Evolutionary conservation across 2,888 invertebrate species (phyloP).

Genomic region (Terebella lapidaria): DNA sequence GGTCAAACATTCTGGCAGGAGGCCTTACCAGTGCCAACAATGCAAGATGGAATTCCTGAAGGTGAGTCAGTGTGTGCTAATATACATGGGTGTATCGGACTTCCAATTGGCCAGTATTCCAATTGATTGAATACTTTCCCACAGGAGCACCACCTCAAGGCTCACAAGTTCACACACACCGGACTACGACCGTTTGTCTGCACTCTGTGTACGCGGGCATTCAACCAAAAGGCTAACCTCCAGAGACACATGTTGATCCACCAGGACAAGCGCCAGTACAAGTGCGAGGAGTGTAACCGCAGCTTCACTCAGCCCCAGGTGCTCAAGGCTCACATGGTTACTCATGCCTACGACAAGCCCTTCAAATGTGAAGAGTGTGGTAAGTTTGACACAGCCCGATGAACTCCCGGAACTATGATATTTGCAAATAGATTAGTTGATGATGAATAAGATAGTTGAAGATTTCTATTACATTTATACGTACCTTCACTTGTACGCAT

Average conservation of each 20-base stretch:
- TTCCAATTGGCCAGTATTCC: not conserved
- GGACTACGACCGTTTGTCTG: conserved; percentile 50
- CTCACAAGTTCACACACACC: conserved; percentile 53
- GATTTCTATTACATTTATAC: too few species aligned
- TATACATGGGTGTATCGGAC: not conserved
- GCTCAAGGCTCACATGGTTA: conserved; percentile 53
- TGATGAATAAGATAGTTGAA: too few species aligned
- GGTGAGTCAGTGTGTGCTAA: too few species aligned
- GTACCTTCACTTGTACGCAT: too few species aligned
- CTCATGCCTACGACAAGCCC: conserved; percentile 52
- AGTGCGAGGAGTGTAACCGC: conserved; percentile 50
- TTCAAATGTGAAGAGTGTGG: conserved; percentile 52
- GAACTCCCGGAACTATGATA: not conserved
- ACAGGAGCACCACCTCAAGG: conserved; percentile 52
- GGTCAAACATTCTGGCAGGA: conserved; percentile 43
- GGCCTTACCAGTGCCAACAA: conserved; percentile 50
- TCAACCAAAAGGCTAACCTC: conserved; percentile 54
- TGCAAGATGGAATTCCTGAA: conserved; percentile 55
- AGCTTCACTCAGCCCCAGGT: conserved; percentile 53
- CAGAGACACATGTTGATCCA: conserved; percentile 52
- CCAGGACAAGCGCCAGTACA: conserved; percentile 42
- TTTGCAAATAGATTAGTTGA: too few species aligned
- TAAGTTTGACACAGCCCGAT: too few species aligned
- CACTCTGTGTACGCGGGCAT: conserved; percentile 43
- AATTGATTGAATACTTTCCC: not conserved